Base-by-base conservation (phyloP, 2,888 invertebrate species). In the Gymnoscelis rufifasciata region DNA sequence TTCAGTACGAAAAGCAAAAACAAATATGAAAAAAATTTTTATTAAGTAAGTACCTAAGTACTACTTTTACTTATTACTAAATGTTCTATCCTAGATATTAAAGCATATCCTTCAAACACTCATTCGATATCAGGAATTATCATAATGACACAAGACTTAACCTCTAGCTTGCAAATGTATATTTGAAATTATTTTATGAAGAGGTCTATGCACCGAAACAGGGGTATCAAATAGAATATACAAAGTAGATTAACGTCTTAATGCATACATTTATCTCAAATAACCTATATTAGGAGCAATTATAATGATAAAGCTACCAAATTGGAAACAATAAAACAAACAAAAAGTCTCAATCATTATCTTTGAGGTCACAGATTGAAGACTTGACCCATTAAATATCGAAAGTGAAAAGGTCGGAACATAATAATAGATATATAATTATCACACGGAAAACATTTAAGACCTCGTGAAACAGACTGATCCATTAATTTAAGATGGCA, bases 241-340 rank as follows among this genome's bases (percentile, higher is more conserved):
- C 51, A 42, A 51, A 38, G 38, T 60, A 51, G 46, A 58, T 50
- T 48, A 43, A 56, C 52, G 56, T 58, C 42, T 53, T 38, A 51
- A 41, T 43, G 13, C 11, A 56, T 62, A 61, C 66, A 68, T 57
- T 71, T 79, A 76, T 75, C 72, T 56, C 36, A 6, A 52, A 51
- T 77, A 78, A 82, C 81, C 83, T 69, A 78, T 74, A 76, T 82
- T 69, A 55, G 59, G 62, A 65, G 59, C 59, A 72, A 67, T 76
- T 69, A 66, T 64, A 66, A 66, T 67, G 82, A 81, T 82, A 82
- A 66, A 74, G 62, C 57, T 52, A 64, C 66, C 45, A 67, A 72
- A 70, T 65, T 72, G 66, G 67, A 78, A 77, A 83, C 83, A 86
- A 83, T 84, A 74, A 77, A 70, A 68, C 61, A 64, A 64, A 61